Percentiles rank a stretch among this genome's conserved stretches.
phyloP scores from a whole-genome alignment of 1,140 invertebrate genomes.

The Bathynomus jamesi region DNA sequence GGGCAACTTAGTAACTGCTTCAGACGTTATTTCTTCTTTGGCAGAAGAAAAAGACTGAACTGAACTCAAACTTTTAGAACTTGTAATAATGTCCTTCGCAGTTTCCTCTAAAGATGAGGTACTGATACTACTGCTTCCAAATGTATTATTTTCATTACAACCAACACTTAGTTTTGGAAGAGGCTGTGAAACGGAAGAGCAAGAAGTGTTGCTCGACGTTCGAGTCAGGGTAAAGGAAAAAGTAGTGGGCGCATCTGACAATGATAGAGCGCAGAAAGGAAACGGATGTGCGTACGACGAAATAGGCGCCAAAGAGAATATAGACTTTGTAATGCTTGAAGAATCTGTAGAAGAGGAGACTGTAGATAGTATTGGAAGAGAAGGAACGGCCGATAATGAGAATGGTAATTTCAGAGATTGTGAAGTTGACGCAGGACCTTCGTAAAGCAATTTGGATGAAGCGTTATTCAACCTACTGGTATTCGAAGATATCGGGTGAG shows the following conservation, averaged over 20 bases:
- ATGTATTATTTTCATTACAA: too few species aligned
- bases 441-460: neutral
- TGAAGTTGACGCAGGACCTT: neutral
- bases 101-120: too few species aligned
- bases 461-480: neutral
- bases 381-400: neutral
- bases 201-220: neutral
- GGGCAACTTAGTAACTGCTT: too few species aligned
- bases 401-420: neutral
- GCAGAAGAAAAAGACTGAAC: too few species aligned
- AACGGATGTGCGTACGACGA: neutral
- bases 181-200: neutral
- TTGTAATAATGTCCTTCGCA: too few species aligned
- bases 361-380: neutral
- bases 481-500: too few species aligned
- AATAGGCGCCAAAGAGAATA: neutral
- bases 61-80: too few species aligned
- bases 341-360: neutral
- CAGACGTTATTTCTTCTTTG: too few species aligned
- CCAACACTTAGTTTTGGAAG: too few species aligned
- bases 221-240: neutral
- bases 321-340: neutral
- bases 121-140: too few species aligned
- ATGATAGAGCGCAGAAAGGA: neutral
- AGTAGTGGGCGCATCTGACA: neutral